A percentile compares a stretch with the other conserved stretches of the same genome.
These are phyloP conservation scores for Conger conger DNA, from an alignment of 2,113 vertebrate genomes.

Conservation along the genomic window DNA sequence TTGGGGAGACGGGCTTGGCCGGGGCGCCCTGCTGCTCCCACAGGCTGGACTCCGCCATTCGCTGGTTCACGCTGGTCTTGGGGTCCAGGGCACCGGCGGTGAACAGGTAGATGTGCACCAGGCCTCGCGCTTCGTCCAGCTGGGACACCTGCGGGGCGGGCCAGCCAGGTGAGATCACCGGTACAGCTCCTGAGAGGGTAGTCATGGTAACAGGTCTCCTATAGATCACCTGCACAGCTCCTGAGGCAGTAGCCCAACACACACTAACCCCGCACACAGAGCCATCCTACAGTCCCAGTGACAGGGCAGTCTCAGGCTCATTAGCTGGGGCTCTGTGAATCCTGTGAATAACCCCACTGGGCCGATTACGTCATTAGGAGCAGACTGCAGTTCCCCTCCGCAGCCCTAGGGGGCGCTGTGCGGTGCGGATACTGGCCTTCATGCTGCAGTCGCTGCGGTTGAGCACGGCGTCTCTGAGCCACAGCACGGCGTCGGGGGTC, in stretches of 20 bases:
- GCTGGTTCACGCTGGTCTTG: constrained; percentile 77
- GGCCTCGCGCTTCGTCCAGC: constrained; percentile 65
- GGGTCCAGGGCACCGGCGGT: constrained; percentile 65
- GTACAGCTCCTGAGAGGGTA: too few species aligned
- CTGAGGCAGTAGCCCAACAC: too few species aligned
- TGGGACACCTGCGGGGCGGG: constrained; percentile 70
- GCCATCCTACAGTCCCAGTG: too few species aligned
- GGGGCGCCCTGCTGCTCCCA: constrained; percentile 80
- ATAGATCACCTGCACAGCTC: too few species aligned
- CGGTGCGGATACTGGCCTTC: constrained; percentile 72
- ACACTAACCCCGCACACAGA: too few species aligned
- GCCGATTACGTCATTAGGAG: too few species aligned
- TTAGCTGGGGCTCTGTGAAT: too few species aligned
- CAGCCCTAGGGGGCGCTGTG: not conserved
- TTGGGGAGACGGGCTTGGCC: not conserved
- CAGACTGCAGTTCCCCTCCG: too few species aligned
- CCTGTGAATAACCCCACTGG: too few species aligned
- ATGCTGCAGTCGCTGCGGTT: constrained; percentile 87
- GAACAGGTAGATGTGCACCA: constrained; percentile 80
- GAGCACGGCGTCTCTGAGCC: constrained; percentile 86
- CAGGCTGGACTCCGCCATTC: constrained; percentile 74
- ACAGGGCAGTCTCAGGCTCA: too few species aligned
- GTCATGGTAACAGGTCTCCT: too few species aligned
- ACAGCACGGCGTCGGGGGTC: constrained; percentile 91
- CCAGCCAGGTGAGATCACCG: too few species aligned